These are phyloP conservation scores for Pyrrhosoma nymphula DNA, from an alignment of 2,888 invertebrate species.

Conservation along the genomic window DNA sequence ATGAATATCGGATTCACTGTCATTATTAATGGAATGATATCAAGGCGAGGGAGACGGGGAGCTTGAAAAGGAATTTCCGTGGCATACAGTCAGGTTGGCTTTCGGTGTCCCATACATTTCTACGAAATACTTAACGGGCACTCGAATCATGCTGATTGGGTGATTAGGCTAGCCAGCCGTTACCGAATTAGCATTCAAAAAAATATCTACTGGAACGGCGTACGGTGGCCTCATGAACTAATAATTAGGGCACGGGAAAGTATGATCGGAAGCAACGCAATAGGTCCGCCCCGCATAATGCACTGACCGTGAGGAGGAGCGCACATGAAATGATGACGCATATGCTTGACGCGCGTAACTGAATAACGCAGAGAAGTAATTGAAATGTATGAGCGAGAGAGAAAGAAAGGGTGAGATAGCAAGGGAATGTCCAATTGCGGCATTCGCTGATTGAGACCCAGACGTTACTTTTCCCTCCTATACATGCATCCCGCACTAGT, in stretches of 20 bases:
- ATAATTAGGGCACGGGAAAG: not conserved
- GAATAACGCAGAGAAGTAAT: constrained; percentile 19
- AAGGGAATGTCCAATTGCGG: not conserved
- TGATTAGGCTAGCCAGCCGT: not conserved
- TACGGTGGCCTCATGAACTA: not conserved
- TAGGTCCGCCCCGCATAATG: not conserved
- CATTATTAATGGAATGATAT: not conserved
- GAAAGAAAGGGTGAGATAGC: no score
- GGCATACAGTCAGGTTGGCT: not conserved
- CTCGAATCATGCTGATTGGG: not conserved
- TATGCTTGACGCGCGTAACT: not conserved
- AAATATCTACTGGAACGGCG: not conserved
- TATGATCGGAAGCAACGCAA: not conserved
- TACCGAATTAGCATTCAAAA: not conserved
- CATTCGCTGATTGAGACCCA: constrained; percentile 14
- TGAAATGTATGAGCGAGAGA: not conserved
- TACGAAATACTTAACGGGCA: not conserved
- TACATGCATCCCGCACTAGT: not conserved
- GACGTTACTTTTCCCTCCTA: not conserved
- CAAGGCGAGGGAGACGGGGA: not conserved
- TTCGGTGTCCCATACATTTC: not conserved
- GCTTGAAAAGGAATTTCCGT: not conserved
- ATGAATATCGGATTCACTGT: not conserved
- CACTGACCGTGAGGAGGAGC: not conserved
- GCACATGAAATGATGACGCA: not conserved